Conservation (phyloP, 1,140 invertebrate genomes). For the Penaeus indicus region DNA sequence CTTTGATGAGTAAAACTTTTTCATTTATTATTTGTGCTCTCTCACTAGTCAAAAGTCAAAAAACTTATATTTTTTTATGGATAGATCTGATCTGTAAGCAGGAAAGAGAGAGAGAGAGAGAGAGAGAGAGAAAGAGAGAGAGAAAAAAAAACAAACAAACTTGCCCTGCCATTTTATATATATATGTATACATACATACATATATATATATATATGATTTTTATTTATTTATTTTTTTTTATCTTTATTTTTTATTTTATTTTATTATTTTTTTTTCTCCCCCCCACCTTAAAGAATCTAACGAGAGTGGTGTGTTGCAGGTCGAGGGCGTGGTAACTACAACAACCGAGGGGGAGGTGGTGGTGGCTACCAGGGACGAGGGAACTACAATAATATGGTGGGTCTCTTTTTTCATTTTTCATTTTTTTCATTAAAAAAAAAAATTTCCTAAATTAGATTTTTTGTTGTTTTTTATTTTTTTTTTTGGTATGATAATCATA, state of each 20-base stretch:
- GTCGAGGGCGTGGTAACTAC: constrained; percentile 60
- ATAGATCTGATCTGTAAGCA: too few relatives aligned
- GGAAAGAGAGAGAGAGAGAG: too few relatives aligned
- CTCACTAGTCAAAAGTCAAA: too few relatives aligned
- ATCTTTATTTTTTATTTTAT: not conserved
- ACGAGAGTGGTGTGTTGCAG: constrained; percentile 12
- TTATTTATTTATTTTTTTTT: too few relatives aligned
- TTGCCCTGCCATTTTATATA: too few relatives aligned
- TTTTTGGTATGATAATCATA: not conserved
- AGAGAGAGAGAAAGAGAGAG: too few relatives aligned
- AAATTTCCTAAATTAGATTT: not conserved
- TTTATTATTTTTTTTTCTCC: not conserved
- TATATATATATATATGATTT: too few relatives aligned
- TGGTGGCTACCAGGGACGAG: constrained; percentile 53
- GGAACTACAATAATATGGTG: constrained; percentile 63
- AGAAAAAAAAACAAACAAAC: too few relatives aligned
- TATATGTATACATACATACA: too few relatives aligned
- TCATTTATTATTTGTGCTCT: too few relatives aligned
- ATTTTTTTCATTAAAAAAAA: constrained; percentile 1
- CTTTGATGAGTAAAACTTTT: too few relatives aligned
- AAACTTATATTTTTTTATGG: not conserved
- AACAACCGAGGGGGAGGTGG: constrained; percentile 58
- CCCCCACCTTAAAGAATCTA: too few relatives aligned
- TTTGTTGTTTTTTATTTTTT: not conserved
- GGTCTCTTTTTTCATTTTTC: constrained; percentile 15